Percentiles rank a stretch among this genome's conserved stretches.
These are phyloP conservation scores for Hirundo rustica DNA, from an alignment of 2,797 vertebrate genomes.

Conservation along the genomic window DNA sequence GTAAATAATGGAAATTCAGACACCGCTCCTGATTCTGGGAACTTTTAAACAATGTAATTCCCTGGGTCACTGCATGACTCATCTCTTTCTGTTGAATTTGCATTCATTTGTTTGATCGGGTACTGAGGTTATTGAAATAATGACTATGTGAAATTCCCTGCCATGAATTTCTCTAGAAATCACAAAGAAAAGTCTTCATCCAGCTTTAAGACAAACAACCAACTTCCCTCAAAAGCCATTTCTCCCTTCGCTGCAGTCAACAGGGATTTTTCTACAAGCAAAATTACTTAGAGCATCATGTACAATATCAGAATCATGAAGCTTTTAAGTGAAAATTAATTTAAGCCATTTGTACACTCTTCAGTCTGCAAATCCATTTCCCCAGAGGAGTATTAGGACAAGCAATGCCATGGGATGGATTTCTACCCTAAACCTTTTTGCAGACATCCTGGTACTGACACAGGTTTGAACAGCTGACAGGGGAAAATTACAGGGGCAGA, in stretches of 20 bases:
- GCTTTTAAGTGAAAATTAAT: not conserved
- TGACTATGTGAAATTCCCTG: not conserved
- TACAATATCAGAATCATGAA: not conserved
- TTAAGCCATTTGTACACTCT: not conserved
- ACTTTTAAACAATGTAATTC: not conserved
- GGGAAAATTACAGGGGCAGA: not conserved
- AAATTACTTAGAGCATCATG: not conserved
- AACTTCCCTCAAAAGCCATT: not conserved
- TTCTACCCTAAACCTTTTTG: not conserved
- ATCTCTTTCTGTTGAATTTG: not conserved
- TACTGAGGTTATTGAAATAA: not conserved
- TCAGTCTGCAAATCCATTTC: not conserved
- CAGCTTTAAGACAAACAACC: not conserved
- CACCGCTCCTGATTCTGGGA: not conserved
- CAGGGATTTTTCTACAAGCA: not conserved
- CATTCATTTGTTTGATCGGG: not conserved
- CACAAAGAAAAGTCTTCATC: not conserved
- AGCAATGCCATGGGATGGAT: not conserved
- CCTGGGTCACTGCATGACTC: not conserved
- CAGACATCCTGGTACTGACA: not conserved
- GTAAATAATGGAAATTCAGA: not conserved
- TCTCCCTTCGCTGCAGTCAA: not conserved
- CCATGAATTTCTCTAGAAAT: not conserved
- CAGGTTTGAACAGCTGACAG: not conserved
- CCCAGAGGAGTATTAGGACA: accelerated